These are phyloP conservation scores for Alviniconcha marisindica DNA, from an alignment of 1,140 invertebrate species.

Conservation along the genomic window DNA sequence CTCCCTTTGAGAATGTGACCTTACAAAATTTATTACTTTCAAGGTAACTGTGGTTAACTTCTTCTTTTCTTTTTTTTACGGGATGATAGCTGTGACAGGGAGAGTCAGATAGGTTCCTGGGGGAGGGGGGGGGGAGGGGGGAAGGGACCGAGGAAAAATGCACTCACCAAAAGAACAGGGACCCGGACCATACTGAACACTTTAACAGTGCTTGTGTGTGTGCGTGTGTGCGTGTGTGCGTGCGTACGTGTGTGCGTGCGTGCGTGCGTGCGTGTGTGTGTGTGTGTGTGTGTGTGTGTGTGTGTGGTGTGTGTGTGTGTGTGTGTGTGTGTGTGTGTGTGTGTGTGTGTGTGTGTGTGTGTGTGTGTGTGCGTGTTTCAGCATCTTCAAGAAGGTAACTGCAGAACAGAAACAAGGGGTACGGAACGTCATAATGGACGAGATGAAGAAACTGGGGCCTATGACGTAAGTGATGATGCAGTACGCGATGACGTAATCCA, in stretches of 20 bases:
- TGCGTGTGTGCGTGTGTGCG: neutral
- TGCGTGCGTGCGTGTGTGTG: neutral
- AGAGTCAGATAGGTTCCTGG: no score
- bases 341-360: neutral
- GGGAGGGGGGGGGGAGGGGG: neutral
- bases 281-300: neutral
- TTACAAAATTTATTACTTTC: no score
- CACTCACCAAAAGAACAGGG: neutral
- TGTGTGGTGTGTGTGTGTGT: neutral
- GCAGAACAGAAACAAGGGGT: slow-evolving; percentile 39
- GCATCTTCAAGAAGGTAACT: neutral
- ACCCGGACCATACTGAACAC: no score
- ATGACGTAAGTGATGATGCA: slow-evolving; percentile 80
- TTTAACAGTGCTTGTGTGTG: neutral
- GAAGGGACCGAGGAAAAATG: no score
- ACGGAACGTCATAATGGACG: slow-evolving; percentile 49
- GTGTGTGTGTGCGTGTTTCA: neutral
- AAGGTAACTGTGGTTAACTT: no score
- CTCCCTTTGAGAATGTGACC: no score
- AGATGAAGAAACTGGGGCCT: slow-evolving; percentile 86
- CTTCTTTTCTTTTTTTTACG: no score
- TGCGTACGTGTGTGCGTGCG: neutral
- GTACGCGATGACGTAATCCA: no score
- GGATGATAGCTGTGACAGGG: no score
- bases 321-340: slow-evolving; percentile 15